Conservation (phyloP, 2,888 invertebrate genomes). For the Gnatocerus cornutus region DNA sequence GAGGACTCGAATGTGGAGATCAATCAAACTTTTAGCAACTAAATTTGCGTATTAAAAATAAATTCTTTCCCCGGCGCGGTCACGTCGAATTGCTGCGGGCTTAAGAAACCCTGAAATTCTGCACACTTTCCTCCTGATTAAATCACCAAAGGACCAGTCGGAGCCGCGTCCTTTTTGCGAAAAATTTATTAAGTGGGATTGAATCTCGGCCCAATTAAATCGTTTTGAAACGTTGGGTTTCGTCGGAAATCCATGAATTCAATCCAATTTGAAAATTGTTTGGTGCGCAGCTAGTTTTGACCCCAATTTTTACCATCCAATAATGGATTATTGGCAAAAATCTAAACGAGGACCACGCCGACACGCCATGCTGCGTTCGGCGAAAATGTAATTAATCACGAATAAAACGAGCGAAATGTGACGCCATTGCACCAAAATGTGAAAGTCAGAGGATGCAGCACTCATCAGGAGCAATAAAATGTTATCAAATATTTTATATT, state of each 20-base stretch:
- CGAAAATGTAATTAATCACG: constrained; percentile 30
- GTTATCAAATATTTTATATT: neutral
- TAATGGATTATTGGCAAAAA: constrained; percentile 35
- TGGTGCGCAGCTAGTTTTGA: constrained; percentile 22
- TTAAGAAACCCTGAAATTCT: constrained; percentile 5
- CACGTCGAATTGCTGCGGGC: constrained; percentile 3
- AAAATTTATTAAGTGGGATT: constrained; percentile 11
- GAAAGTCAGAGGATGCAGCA: no score
- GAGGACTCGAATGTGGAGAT: no score
- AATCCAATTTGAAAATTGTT: constrained; percentile 35
- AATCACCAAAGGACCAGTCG: constrained; percentile 15
- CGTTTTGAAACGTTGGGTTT: constrained; percentile 23
- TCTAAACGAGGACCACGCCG: constrained; percentile 25
- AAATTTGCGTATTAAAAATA: no score
- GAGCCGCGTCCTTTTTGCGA: constrained; percentile 8
- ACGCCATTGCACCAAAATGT: constrained; percentile 18
- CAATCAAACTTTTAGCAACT: no score
- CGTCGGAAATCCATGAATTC: constrained; percentile 19
- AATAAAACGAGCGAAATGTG: constrained; percentile 17
- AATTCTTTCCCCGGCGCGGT: constrained; percentile 5
- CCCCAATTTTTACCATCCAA: constrained; percentile 27
- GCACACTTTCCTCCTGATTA: constrained; percentile 6
- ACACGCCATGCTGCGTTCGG: constrained; percentile 13
- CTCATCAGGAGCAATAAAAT: neutral
- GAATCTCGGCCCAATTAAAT: constrained; percentile 9